Conservation (phyloP, 2,113 vertebrate species). For the Monopterus albus region DNA sequence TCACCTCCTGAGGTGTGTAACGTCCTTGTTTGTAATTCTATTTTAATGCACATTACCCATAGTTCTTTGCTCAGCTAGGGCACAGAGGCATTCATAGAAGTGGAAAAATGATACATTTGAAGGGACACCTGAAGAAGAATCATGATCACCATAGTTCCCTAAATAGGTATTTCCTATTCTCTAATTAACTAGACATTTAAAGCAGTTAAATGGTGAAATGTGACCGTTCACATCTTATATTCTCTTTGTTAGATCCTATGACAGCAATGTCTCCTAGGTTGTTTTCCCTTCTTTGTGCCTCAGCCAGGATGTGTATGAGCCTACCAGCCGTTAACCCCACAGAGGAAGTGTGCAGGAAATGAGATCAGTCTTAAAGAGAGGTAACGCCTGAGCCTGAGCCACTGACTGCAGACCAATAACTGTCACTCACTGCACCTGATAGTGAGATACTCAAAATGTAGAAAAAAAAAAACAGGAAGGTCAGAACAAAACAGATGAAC, state of each 20-base stretch:
- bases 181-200: constrained; percentile 20
- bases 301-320: constrained; percentile 61
- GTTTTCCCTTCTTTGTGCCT: constrained; percentile 47
- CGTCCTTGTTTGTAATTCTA: background rate
- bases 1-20: background rate
- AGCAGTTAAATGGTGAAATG: constrained; percentile 33
- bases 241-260: constrained; percentile 38
- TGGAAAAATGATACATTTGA: background rate
- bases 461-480: constrained; percentile 59
- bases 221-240: constrained; percentile 20
- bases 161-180: constrained; percentile 9
- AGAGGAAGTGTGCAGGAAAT: constrained; percentile 81
- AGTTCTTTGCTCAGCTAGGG: too few relatives aligned
- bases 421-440: constrained; percentile 78
- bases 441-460: constrained; percentile 55
- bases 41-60: too few relatives aligned
- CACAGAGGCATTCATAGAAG: too few relatives aligned
- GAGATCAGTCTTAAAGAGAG: constrained; percentile 77
- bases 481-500: constrained; percentile 33
- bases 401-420: constrained; percentile 79
- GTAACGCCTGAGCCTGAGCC: constrained; percentile 73
- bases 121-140: constrained; percentile 8
- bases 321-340: constrained; percentile 72
- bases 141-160: constrained; percentile 22
- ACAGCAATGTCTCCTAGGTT: constrained; percentile 45